Evolutionary conservation across 2,888 invertebrate genomes (phyloP).

Genomic region (Pollenia amentaria): DNA sequence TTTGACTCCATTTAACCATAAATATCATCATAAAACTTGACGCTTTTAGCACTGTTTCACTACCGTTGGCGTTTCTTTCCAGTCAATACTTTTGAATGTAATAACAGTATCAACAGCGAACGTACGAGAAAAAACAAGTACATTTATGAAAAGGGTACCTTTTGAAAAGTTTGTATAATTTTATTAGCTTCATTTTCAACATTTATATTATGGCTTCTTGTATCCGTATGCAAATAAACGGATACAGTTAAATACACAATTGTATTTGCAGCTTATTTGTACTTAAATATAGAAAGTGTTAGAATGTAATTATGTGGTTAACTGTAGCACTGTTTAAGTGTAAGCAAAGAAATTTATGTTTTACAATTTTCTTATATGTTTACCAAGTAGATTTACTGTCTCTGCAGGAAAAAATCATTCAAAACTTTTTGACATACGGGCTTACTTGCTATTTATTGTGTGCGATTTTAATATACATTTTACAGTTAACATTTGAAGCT

Average conservation of each 20-base stretch:
- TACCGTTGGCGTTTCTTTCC: constrained; percentile 53
- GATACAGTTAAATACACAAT: constrained; percentile 22
- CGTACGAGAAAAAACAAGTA: background rate
- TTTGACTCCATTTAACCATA: constrained; percentile 77
- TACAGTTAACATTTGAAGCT: constrained; percentile 9
- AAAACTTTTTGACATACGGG: constrained; percentile 67
- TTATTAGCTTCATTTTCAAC: constrained; percentile 67
- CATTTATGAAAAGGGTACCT: constrained; percentile 61
- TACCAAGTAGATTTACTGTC: constrained; percentile 25
- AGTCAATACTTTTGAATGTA: constrained; percentile 17
- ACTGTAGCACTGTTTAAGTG: constrained; percentile 18
- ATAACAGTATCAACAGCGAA: constrained; percentile 14
- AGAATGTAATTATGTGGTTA: background rate
- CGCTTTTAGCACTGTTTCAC: constrained; percentile 61
- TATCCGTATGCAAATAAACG: constrained; percentile 42
- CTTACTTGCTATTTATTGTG: constrained; percentile 51
- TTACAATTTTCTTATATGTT: background rate
- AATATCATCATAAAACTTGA: constrained; percentile 70
- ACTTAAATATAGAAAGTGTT: background rate
- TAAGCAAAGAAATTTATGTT: background rate
- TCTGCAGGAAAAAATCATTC: constrained; percentile 69
- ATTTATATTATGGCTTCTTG: constrained; percentile 40
- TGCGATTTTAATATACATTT: constrained; percentile 45
- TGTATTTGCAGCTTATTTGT: constrained; percentile 9
- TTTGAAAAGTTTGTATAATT: constrained; percentile 48